Evolutionary conservation across 2,888 invertebrate genomes (phyloP).

Genomic region (Leptothorax acervorum): DNA sequence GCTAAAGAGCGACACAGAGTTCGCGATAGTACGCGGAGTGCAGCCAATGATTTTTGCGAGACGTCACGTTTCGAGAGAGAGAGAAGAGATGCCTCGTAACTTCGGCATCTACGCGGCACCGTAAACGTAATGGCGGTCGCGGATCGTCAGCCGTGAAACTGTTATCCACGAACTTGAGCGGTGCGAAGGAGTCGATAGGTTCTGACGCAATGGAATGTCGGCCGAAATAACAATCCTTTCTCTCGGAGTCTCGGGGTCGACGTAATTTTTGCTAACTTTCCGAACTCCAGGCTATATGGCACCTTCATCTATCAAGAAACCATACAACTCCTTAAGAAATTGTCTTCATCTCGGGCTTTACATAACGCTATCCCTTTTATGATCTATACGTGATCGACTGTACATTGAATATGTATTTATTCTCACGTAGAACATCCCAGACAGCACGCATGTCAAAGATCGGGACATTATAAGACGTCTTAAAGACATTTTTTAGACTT

Average conservation of each 20-base stretch:
- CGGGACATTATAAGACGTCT: too few relatives aligned
- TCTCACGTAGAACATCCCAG: background rate
- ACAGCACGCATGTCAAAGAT: too few relatives aligned
- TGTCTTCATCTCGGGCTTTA: background rate
- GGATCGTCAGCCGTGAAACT: constrained; percentile 75
- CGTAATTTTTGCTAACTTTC: background rate
- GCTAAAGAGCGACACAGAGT: constrained; percentile 24
- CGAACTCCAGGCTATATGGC: background rate
- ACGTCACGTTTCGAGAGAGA: background rate
- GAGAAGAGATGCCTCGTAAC: constrained; percentile 32
- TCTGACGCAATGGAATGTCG: constrained; percentile 57
- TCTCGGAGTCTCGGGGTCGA: background rate
- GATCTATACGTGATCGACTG: background rate
- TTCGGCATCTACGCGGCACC: constrained; percentile 44
- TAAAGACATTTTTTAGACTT: too few relatives aligned
- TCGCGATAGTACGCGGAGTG: constrained; percentile 5
- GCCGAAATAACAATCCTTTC: constrained; percentile 55
- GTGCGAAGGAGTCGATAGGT: constrained; percentile 51
- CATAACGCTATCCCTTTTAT: background rate
- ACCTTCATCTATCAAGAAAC: background rate
- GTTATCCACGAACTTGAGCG: constrained; percentile 63
- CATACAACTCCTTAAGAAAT: background rate
- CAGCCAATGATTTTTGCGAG: constrained; percentile 25
- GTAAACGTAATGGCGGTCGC: constrained; percentile 71
- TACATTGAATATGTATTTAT: background rate